Evolutionary conservation across 2,888 invertebrate genomes (phyloP).

Genomic region (Prosopocoilus inquinatus): DNA sequence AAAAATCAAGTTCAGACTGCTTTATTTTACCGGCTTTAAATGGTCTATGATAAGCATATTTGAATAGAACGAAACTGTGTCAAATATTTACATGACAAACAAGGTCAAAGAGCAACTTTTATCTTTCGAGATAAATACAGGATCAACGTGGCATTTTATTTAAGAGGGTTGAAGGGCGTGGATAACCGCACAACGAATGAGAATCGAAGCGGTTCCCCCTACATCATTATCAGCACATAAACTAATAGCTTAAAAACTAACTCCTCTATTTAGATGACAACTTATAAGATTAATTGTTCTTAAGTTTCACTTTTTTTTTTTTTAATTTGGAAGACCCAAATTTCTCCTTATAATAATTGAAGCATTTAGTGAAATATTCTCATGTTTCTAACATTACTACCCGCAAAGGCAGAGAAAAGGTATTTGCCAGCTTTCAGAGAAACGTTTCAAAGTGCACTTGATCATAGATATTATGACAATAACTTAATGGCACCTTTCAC

Average conservation of each 20-base stretch:
- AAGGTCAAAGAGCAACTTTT: not conserved
- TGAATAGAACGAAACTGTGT: not conserved
- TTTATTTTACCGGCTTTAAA: too few relatives aligned
- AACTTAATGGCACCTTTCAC: constrained; percentile 28
- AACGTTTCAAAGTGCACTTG: constrained; percentile 2
- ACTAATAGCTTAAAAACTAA: not conserved
- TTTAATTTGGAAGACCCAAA: too few relatives aligned
- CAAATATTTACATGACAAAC: not conserved
- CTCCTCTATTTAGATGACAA: not conserved
- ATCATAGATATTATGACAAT: constrained; percentile 32
- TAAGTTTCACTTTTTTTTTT: too few relatives aligned
- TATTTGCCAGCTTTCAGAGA: constrained; percentile 1
- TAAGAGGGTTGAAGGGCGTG: constrained; percentile 14
- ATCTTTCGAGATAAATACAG: not conserved
- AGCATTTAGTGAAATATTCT: too few relatives aligned
- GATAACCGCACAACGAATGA: constrained; percentile 22
- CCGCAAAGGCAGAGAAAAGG: not conserved
- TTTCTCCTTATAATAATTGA: too few relatives aligned
- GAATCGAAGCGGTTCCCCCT: constrained; percentile 26
- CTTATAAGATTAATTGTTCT: too few relatives aligned
- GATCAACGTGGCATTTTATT: not conserved
- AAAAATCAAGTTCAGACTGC: too few relatives aligned
- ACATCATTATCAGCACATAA: not conserved
- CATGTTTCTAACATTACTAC: too few relatives aligned
- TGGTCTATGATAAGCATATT: too few relatives aligned